Evolutionary conservation across 2,797 vertebrate species (phyloP).

Genomic region (Anisognathus igniventris): DNA sequence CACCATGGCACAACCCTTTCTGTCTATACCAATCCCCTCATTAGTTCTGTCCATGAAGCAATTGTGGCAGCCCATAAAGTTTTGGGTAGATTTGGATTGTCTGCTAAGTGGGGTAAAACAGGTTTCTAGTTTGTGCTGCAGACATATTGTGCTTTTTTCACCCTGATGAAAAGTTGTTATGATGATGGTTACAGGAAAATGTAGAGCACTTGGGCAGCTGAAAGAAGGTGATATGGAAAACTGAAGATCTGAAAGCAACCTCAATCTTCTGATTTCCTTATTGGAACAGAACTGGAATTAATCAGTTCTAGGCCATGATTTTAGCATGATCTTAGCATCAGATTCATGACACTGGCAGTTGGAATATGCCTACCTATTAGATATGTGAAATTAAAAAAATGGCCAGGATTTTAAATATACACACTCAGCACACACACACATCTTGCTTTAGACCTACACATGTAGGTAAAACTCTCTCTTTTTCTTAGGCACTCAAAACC

Average conservation of each 20-base stretch:
- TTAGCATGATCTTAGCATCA: not conserved
- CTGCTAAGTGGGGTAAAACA: not conserved
- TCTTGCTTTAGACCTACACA: not conserved
- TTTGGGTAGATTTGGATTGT: not conserved
- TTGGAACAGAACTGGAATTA: not conserved
- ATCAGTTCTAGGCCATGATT: not conserved
- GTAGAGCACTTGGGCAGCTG: not conserved
- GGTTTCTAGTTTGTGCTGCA: not conserved
- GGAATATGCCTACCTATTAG: not conserved
- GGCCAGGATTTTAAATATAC: not conserved
- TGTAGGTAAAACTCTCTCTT: not conserved
- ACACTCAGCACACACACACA: not conserved
- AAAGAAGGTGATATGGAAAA: not conserved
- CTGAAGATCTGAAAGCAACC: not conserved
- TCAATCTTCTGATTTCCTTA: not conserved
- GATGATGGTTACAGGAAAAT: not conserved
- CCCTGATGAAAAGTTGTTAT: not conserved
- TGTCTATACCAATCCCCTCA: not conserved
- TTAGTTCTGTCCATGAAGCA: not conserved
- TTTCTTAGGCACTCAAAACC: not conserved
- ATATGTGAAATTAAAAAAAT: not conserved
- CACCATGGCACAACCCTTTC: not conserved
- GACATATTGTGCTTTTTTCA: not conserved
- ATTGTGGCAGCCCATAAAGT: not conserved
- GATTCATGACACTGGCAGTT: not conserved